Base-by-base conservation (phyloP, 2,888 invertebrate genomes). In the Pseudococcus longispinus region DNA sequence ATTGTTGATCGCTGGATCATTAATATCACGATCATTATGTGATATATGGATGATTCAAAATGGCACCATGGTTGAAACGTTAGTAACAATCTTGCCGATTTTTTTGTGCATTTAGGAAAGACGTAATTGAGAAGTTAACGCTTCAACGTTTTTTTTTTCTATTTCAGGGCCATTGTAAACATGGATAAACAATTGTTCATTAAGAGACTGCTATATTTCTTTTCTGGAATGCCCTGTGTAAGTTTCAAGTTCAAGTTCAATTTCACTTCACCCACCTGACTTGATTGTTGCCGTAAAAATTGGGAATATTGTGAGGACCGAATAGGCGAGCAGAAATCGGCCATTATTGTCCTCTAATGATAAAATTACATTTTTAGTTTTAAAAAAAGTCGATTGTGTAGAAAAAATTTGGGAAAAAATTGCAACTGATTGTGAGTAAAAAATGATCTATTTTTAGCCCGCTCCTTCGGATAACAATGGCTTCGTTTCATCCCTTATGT, bases 41-140 rank as follows among this genome's bases (percentile, higher is more conserved):
- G 99, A 99, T 91, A 93, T 99, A 85, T 99, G 98, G 98, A 94
- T 99, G 92, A 99, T 99, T 89, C 95, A 96, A 90, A 97, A 96
- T 90, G 96, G 96, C 15, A 99, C 99, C 1, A 93, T 95, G 87
- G 94, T 99, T 89, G 99, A 99, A 93, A 96, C 96, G 96, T 95
- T 91, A 91, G 92, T 89, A n/a, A 83, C 23, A 55, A 84, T 55
- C 8, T 23, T 83, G 13, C 37, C 20, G 3, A 20, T 42, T 70
- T 74, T 51, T 46, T 87, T 55, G 2, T 5, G 42, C 23, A 6
- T 23, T 87, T 0, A 87, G 11, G n/a, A 32, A 18, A 84, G 11
- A 29, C 29, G 8, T 3, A 9, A 13, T 20, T 32, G 32, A 74
- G 29, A 32, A 32, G 18, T n/a, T 51, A 51, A 46, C 44, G 1